Evolutionary conservation across 2,113 vertebrate species (phyloP), one percentile per base, ranked within the genome.

Genomic region (Mionectes macconnelli): DNA sequence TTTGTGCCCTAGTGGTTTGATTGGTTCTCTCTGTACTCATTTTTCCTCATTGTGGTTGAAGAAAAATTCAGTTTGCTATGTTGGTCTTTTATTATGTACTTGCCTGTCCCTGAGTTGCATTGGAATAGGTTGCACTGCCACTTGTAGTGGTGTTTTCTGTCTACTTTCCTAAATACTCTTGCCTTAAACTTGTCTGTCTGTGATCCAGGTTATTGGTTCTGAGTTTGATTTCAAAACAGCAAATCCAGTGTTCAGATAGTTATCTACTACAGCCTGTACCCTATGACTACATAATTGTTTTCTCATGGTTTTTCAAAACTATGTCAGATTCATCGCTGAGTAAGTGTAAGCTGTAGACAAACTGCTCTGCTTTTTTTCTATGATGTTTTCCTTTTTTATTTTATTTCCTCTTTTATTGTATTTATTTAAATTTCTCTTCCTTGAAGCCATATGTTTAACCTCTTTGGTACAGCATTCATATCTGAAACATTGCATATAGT

Each of bases 21-120:
- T 62, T 30, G 35, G 47, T 55, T 16, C 28, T 40, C 21, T 8
- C 9, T 66, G 10, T 23, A 68, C 31, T 49, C 25, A 9, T 45
- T 72, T 50, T 75, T 60, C 10, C 33, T 88, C 19, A 1, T 6
- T 59, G 35, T 63, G 23, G 10, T 59, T 74, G 45, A 55, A 19
- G 35, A 33, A 24, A 44, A 47, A 18, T 40, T 33, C 7, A 14
- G 1, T 63, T 86, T 73, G 15, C 15, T 31, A 2, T 0, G 0
- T 12, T 53, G 20, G 1, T 60, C 19, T 75, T 78, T 69, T 27
- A 16, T 62, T 70, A n/a, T n/a, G 6, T 33, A 27, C 6, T 57
- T 85, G 8, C 4, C 12, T 11, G 19, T 57, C 23, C 25, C 66
- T 64, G 39, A 50, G 17, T 44, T 88, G 8, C 17, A 6, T 18